These are phyloP conservation scores for Brachionus rotundiformis DNA, from an alignment of 1,140 invertebrate genomes.

Conservation along the genomic window DNA sequence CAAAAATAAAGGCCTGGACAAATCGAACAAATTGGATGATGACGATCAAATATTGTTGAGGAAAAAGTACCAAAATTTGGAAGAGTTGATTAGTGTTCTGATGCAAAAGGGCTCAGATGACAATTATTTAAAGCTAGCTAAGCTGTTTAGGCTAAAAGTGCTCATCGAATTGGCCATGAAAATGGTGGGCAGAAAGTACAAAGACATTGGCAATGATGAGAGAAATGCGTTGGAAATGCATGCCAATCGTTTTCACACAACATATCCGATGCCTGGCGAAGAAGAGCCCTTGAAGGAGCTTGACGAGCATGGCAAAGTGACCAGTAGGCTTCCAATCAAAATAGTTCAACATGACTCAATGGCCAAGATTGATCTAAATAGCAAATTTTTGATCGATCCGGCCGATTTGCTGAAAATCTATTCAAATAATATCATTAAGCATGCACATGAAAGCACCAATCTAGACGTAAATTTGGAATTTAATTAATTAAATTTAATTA, in stretches of 20 bases:
- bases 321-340: constrained; percentile 1
- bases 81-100: neutral
- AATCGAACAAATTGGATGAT: neutral
- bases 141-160: constrained; percentile 29
- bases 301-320: neutral
- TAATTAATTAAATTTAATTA: neutral
- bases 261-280: constrained; percentile 47
- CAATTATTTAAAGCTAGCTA: constrained; percentile 43
- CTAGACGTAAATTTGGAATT: constrained; percentile 4
- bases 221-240: constrained; percentile 28
- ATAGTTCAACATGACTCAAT: constrained; percentile 25
- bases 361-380: constrained; percentile 33
- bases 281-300: neutral
- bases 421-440: constrained; percentile 19
- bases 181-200: constrained; percentile 47
- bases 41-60: constrained; percentile 32
- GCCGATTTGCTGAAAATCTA: constrained; percentile 42
- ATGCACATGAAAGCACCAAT: constrained; percentile 24
- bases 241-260: constrained; percentile 44
- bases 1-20: neutral
- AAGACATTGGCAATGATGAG: constrained; percentile 29
- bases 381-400: constrained; percentile 35
- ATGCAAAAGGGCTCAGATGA: neutral
- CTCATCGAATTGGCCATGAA: constrained; percentile 49
- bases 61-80: constrained; percentile 49